Evolutionary conservation across 1,140 invertebrate genomes (phyloP), one percentile per base, ranked within the genome.

Genomic region (Odontomachus brunneus): DNA sequence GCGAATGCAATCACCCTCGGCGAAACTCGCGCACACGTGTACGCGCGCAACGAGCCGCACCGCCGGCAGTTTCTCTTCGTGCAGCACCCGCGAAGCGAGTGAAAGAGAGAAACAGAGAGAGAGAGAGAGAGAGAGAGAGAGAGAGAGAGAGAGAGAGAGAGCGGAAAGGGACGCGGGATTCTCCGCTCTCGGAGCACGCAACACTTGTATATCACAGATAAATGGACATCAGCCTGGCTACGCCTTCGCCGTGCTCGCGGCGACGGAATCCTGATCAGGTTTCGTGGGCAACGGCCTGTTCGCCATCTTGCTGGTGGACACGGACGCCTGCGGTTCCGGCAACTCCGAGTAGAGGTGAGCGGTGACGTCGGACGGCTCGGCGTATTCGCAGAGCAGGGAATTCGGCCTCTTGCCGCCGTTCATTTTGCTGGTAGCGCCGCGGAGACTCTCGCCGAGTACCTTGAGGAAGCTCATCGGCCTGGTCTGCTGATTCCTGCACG

Each of bases 311-410:
- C 92, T 94, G 3, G 94, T 94, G 3, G 94, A 93, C 22, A 94
- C 94, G 14, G 95, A 95, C 51, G 92, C 94, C 69, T 94, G 92
- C 59, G 94, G 94, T 51, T 95, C 95, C 33, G 95, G 94, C 69
- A 97, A 93, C 91, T 97, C 96, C 1, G 96, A 96, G 91, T 97
- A 97, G 33, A 97, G 92, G 92, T 97, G 96, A 0, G 96, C 93
- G 12, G 95, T 95, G 7, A 94, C 94, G 91, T 97, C 96, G 80
- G 95, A 95, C 0, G 96, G 96, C 87, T 97, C 96, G 22, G 96
- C 96, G 91, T 97, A 97, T 84, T 97, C 96, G 83, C 95, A 95
- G 1, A 96, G 92, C 66, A 96, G 86, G 1, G 95, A 95, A 26
- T 95, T 95, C 55, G 95, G 94, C 88, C 94, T 93, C 48, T 95